Base-by-base conservation (phyloP, 2,888 invertebrate species). In the Acrocyrtus sp. region DNA sequence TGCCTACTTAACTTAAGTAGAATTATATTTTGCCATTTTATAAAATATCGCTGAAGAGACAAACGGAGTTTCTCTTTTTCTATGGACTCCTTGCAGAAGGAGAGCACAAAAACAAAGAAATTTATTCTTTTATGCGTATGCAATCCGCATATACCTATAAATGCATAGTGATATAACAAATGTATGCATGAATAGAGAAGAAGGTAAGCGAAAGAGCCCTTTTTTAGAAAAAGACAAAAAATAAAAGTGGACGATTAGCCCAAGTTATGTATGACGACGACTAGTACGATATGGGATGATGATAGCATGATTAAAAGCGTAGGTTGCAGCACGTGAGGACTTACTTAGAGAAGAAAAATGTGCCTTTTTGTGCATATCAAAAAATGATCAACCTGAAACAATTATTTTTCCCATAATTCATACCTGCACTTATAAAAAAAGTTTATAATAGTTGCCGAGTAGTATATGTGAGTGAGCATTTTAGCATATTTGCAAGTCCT, bases 391-490 rank as follows among this genome's bases (percentile, higher is more conserved):
- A 48, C 48, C 48, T 21, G 22, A 48, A 48, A 48, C 48, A 48
- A 48, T 48, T 48, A 48, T 48, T 21, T 48, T 48, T 48, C 48
- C 48, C 48, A 48, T 48, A 17, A 48, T 48, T 21, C 17, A 48
- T 19, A 5, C 45, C 5, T 45, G 12, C 48, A 19, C 21, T 19
- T 3, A 43, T 43, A 17, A 43, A 43, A 43, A 43, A 17, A 43
- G n/a, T n/a, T n/a, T n/a, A n/a, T n/a, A n/a, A n/a, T n/a, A n/a
- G n/a, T n/a, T n/a, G n/a, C n/a, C n/a, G n/a, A n/a, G n/a, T n/a
- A n/a, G n/a, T n/a, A n/a, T n/a, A n/a, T n/a, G n/a, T n/a, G n/a
- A n/a, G n/a, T n/a, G n/a, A n/a, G n/a, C n/a, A n/a, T n/a, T n/a
- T n/a, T n/a, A n/a, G n/a, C n/a, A n/a, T n/a, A n/a, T n/a, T n/a